Conservation (phyloP, 2,797 vertebrate genomes). For the Mastacembelus armatus region DNA sequence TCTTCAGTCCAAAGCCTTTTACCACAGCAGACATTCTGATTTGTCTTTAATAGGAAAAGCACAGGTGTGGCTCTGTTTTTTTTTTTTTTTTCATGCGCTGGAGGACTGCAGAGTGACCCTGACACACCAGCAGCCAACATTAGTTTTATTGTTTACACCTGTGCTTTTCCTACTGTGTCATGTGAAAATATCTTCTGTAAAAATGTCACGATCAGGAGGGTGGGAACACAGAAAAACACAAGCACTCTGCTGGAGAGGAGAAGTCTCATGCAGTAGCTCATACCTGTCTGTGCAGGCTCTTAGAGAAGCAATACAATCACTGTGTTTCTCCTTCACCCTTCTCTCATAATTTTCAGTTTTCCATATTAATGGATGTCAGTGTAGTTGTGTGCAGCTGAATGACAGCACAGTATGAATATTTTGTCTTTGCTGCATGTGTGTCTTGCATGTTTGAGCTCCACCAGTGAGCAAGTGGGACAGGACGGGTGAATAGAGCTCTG, state of each 20-base stretch:
- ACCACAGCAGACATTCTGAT: not conserved
- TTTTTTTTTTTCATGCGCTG: too few relatives aligned
- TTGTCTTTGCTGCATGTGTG: constrained; percentile 6
- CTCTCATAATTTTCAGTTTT: not conserved
- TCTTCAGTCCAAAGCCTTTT: not conserved
- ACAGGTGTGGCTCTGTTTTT: not conserved
- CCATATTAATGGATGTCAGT: not conserved
- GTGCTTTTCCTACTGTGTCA: not conserved
- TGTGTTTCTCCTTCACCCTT: not conserved
- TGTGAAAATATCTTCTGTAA: too few relatives aligned
- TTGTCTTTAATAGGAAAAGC: not conserved
- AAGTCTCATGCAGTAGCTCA: not conserved
- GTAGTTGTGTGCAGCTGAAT: not conserved
- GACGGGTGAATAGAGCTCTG: constrained; percentile 50
- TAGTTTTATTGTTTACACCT: not conserved
- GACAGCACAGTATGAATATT: not conserved
- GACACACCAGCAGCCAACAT: too few relatives aligned
- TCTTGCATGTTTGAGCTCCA: constrained; percentile 40
- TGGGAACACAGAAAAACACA: not conserved
- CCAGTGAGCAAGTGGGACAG: constrained; percentile 58
- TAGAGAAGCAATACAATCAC: too few relatives aligned
- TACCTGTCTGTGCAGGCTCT: not conserved
- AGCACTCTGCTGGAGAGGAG: not conserved
- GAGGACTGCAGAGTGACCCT: not conserved
- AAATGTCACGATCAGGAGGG: not conserved